Conservation (phyloP, 2,113 vertebrate species). For the Istiophorus platypterus region DNA sequence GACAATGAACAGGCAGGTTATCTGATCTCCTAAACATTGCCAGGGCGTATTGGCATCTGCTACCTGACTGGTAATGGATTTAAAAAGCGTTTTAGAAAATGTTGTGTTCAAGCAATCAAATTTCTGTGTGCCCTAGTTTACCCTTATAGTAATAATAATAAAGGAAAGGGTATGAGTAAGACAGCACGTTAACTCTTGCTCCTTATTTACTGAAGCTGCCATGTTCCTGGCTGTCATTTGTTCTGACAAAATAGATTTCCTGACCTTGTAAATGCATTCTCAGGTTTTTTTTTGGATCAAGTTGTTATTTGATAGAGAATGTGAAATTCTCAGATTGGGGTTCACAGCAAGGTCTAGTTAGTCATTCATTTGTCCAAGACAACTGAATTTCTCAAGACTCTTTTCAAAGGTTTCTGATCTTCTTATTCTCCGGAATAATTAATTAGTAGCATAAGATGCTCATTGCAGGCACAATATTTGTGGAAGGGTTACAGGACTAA, state of each 20-base stretch:
- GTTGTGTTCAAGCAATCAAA: not conserved
- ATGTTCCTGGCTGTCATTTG: not conserved
- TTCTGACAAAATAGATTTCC: not conserved
- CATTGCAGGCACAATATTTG: not conserved
- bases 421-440: not conserved
- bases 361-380: not conserved
- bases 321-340: not conserved
- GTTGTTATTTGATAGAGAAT: not conserved
- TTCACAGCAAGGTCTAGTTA: not conserved
- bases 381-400: not conserved
- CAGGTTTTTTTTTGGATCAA: no score
- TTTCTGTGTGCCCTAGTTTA: not conserved
- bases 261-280: not conserved
- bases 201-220: not conserved
- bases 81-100: not conserved
- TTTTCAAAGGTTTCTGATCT: not conserved
- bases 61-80: not conserved
- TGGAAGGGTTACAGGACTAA: not conserved
- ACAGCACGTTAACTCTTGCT: not conserved
- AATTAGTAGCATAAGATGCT: not conserved
- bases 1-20: slow-evolving; percentile 3
- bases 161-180: not conserved
- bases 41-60: not conserved
- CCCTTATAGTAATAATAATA: not conserved
- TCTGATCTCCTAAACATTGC: slow-evolving; percentile 24